Conservation (phyloP, 2,113 vertebrate genomes). For the Chaetodon trifascialis region DNA sequence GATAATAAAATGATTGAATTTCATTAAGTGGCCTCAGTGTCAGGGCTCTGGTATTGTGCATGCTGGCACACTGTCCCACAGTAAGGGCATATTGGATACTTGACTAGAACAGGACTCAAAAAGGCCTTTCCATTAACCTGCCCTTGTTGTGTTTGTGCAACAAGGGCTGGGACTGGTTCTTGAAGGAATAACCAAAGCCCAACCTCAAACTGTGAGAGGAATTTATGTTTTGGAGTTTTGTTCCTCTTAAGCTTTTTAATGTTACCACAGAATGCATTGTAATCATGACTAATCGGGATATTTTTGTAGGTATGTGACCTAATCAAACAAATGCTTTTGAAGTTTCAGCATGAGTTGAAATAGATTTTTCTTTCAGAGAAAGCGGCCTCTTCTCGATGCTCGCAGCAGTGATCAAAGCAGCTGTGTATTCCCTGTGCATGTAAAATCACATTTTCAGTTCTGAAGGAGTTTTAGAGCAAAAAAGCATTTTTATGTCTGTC, state of each 20-base stretch:
- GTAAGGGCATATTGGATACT: not conserved
- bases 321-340: no score
- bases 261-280: not conserved
- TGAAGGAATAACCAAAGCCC: not conserved
- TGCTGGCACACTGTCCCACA: not conserved
- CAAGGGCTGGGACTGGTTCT: not conserved
- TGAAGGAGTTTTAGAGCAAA: conserved; percentile 43
- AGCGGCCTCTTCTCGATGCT: not conserved
- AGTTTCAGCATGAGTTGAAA: not conserved
- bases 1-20: not conserved
- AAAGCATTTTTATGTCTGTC: conserved; percentile 46
- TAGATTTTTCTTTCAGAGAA: not conserved
- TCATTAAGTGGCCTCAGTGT: not conserved
- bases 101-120: not conserved
- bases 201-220: conserved; percentile 1
- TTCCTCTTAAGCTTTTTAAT: not conserved
- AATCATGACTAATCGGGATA: not conserved
- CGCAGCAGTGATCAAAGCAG: not conserved
- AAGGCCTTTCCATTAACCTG: no score
- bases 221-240: not conserved
- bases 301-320: not conserved
- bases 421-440: conserved; percentile 25
- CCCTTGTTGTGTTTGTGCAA: no score
- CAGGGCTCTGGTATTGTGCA: not conserved
- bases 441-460: conserved; percentile 42